phyloP scores from a whole-genome alignment of 2,888 invertebrate species.

The Patella caerulea region DNA sequence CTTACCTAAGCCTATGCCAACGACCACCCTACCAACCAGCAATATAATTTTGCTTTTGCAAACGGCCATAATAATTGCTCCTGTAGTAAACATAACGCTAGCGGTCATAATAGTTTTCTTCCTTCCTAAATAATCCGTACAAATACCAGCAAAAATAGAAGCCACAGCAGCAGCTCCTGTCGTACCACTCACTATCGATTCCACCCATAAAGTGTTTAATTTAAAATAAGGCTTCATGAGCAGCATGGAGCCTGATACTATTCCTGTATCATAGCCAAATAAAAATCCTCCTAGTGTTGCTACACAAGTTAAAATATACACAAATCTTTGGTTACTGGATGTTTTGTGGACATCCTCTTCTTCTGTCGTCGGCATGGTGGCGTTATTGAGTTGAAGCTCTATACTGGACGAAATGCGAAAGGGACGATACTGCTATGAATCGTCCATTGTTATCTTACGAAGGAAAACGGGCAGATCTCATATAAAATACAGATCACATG shows the following conservation, averaged over 20 bases:
- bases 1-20: conserved; percentile 73
- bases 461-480: too few relatives aligned
- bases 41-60: conserved; percentile 65
- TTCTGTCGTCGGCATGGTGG: too few relatives aligned
- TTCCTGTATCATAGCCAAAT: conserved; percentile 74
- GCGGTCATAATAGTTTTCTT: conserved; percentile 73
- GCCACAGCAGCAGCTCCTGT: conserved; percentile 73
- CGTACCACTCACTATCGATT: conserved; percentile 73
- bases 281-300: conserved; percentile 73
- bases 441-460: too few relatives aligned
- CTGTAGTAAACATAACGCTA: conserved; percentile 72
- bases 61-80: conserved; percentile 72
- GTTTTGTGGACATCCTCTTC: too few relatives aligned
- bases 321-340: conserved; percentile 19
- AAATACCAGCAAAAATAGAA: conserved; percentile 71
- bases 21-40: conserved; percentile 71
- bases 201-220: conserved; percentile 71
- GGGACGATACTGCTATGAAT: too few relatives aligned
- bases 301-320: conserved; percentile 62
- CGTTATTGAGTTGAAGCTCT: too few relatives aligned
- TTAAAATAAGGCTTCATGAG: conserved; percentile 67
- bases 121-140: conserved; percentile 73
- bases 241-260: conserved; percentile 74
- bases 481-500: too few relatives aligned
- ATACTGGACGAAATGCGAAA: too few relatives aligned